These are phyloP conservation scores for Papilio aristodemus DNA, from an alignment of 1,140 invertebrate species.

Conservation along the genomic window DNA sequence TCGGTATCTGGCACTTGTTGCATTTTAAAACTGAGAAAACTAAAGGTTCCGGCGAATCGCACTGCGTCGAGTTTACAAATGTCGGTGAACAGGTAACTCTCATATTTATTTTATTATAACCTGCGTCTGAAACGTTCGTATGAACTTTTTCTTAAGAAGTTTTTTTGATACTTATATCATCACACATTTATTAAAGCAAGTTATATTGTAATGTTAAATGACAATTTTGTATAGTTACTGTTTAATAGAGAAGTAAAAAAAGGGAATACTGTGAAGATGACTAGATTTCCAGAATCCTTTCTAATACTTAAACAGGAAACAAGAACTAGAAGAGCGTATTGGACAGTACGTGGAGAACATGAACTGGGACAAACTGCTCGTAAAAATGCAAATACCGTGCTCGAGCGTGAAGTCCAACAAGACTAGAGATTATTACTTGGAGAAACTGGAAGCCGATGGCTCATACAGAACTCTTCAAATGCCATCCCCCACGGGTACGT, in stretches of 20 bases:
- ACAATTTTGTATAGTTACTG: no score
- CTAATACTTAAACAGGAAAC: slow-evolving; percentile 49
- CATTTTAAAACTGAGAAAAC: slow-evolving; percentile 58
- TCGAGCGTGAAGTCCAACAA: slow-evolving; percentile 45
- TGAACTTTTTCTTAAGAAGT: no score
- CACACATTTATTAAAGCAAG: neutral
- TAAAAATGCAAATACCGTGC: slow-evolving; percentile 73
- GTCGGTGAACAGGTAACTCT: slow-evolving; percentile 54
- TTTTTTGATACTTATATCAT: no score
- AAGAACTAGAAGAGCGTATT: slow-evolving; percentile 52
- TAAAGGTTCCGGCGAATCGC: slow-evolving; percentile 54
- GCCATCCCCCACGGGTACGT: slow-evolving; percentile 52
- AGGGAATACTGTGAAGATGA: neutral
- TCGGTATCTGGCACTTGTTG: slow-evolving; percentile 66
- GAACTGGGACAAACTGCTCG: slow-evolving; percentile 56
- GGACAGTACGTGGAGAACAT: slow-evolving; percentile 63
- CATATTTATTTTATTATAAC: slow-evolving; percentile 13
- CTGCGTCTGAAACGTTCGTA: no score
- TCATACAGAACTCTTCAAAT: slow-evolving; percentile 68
- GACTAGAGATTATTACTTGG: slow-evolving; percentile 62
- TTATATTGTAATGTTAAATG: no score
- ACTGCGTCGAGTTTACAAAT: slow-evolving; percentile 59
- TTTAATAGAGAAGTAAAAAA: no score
- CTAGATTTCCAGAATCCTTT: no score
- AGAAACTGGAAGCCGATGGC: slow-evolving; percentile 57